Evolutionary conservation across 2,888 invertebrate genomes (phyloP), one percentile per base, ranked within the genome.

Genomic region (Nomada flava): DNA sequence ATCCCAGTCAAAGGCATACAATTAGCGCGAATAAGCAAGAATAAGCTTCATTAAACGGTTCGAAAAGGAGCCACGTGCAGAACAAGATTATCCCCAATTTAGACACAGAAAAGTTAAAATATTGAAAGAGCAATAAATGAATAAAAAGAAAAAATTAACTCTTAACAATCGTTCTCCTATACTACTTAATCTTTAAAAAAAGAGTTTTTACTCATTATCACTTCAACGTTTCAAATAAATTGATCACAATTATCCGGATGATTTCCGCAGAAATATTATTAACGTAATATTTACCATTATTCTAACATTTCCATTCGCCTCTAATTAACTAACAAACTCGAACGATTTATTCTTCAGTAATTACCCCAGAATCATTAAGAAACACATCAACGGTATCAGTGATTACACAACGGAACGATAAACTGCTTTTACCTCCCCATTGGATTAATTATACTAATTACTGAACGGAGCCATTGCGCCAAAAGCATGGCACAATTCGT

Each of bases 401-500:
- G 47, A 44, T 57, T 47, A 52, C 5, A n/a, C 36, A 36, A 59
- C 2, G 13, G 23, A 70, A 36, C 7, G n/a, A 47, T 26, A n/a
- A 42, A 11, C 29, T 26, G 18, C 23, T 23, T 57, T 26, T 42
- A 13, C 11, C 59, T 60, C 13, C 20, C 42, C 26, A 53, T 68
- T 15, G 15, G 52, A 59, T 62, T 53, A 68, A 53, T 68, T 60
- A 44, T 62, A 62, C 36, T 44, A 75, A 67, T 42, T 60, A 60
- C 23, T 18, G 3, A 15, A 11, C 23, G 18, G 44, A 15, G 42
- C 15, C 44, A 42, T 68, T 67, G 42, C 26, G 7, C 10, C 23
- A 10, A 10, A 4, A 15, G 15, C 10, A 62, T 18, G 13, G 50
- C 5, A 53, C 52, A 23, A 36, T 63, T 52, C 50, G 29, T 18